Percentiles rank a stretch among this genome's conserved stretches.
Evolutionary conservation across 2,888 invertebrate species (phyloP).

Genomic region (Cephus rjabovi): DNA sequence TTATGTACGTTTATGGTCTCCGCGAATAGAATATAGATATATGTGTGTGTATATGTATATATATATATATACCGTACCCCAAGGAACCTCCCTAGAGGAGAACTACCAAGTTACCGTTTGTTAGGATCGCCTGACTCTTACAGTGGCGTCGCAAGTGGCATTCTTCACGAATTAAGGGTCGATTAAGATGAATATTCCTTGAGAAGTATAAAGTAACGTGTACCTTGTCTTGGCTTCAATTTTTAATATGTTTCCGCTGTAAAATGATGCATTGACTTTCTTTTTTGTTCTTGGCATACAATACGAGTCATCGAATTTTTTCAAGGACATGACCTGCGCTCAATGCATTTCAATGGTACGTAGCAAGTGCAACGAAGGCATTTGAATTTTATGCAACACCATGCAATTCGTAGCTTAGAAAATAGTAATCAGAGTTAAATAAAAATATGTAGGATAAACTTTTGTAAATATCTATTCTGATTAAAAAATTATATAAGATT

Average conservation of each 20-base stretch:
- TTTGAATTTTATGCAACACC: slow-evolving; percentile 22
- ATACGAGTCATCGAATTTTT: slow-evolving; percentile 1
- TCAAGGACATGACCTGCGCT: neutral
- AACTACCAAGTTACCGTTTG: slow-evolving; percentile 9
- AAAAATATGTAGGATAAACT: too few species aligned
- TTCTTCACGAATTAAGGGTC: neutral
- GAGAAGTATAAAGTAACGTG: neutral
- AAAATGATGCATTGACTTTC: neutral
- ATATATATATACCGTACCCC: slow-evolving; percentile 11
- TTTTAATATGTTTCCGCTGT: neutral
- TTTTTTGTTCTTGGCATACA: neutral
- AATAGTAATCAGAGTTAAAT: neutral
- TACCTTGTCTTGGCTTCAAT: neutral
- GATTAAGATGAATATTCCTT: neutral
- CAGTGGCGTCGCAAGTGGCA: slow-evolving; percentile 29
- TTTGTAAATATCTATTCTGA: too few species aligned
- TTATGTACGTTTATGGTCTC: neutral
- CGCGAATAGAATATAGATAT: neutral
- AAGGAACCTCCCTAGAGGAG: neutral
- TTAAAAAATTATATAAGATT: too few species aligned
- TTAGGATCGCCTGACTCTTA: slow-evolving; percentile 30
- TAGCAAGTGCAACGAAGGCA: slow-evolving; percentile 21
- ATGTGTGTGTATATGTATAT: slow-evolving; percentile 17
- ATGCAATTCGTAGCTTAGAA: neutral
- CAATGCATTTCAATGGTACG: neutral